Conservation (phyloP, 2,113 vertebrate genomes). For the Spea multiplicata region DNA sequence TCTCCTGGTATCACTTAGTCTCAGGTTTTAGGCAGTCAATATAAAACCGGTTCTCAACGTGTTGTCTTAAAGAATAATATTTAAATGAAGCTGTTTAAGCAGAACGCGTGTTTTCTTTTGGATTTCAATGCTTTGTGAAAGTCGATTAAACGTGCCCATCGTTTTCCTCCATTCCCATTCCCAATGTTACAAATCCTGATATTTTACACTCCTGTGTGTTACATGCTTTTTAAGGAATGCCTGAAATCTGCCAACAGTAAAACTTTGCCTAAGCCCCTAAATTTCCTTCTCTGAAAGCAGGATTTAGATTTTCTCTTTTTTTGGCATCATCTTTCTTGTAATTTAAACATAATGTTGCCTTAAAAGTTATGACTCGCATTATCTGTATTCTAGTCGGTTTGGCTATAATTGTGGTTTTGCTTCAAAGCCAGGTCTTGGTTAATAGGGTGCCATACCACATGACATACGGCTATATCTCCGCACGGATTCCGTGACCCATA, state of each 20-base stretch:
- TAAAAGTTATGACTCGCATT: slow-evolving; percentile 50
- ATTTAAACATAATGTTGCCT: slow-evolving; percentile 34
- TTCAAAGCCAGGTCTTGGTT: not conserved
- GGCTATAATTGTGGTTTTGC: not conserved
- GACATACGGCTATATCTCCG: not conserved
- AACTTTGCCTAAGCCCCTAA: slow-evolving; percentile 21
- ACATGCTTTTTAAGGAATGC: slow-evolving; percentile 39
- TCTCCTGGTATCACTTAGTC: slow-evolving; percentile 48
- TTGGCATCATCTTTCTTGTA: slow-evolving; percentile 44
- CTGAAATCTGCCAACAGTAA: slow-evolving; percentile 46
- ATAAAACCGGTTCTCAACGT: slow-evolving; percentile 48
- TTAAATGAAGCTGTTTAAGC: slow-evolving; percentile 45
- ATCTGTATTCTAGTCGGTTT: slow-evolving; percentile 46
- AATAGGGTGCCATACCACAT: not conserved
- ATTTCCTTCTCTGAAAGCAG: not conserved
- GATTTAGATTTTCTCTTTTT: slow-evolving; percentile 36
- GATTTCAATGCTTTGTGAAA: slow-evolving; percentile 45
- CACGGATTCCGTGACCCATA: not conserved
- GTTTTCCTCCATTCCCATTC: slow-evolving; percentile 47
- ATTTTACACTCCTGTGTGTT: slow-evolving; percentile 46
- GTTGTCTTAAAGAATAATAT: slow-evolving; percentile 50
- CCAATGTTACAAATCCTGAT: slow-evolving; percentile 28
- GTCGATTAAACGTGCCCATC: slow-evolving; percentile 44
- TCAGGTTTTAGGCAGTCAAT: slow-evolving; percentile 49
- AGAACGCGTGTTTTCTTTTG: slow-evolving; percentile 30